Base-by-base conservation (phyloP, 2,113 vertebrate species). In the Ceuthmochares aereus region DNA sequence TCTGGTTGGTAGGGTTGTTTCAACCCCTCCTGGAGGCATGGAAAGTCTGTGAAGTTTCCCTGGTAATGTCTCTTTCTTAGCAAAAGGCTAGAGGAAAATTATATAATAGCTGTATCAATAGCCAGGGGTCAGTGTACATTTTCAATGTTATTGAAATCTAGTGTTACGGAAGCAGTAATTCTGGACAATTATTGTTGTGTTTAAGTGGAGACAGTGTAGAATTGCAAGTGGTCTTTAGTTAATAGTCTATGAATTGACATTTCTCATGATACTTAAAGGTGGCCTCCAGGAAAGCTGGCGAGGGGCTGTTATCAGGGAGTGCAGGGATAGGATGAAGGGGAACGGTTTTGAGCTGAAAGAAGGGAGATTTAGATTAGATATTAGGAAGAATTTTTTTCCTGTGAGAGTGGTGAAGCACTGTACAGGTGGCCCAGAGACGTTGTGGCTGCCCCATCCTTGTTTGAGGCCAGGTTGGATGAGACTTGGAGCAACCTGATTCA, bases 81-180 rank as follows among this genome's bases (percentile, higher is more conserved):
- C 45, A 83, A 74, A 93, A 86, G 12, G 40, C 84, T 90, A 2
- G 60, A 52, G 70, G 66, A 52, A 87, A 82, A 85, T 82, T 13
- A 2, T 20, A 5, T 59, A 82, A 89, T 60, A 37, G 66, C 63
- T 76, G 36, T 87, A 77, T 92, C 27, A 30, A 26, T 82, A 87
- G 80, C 58, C 75, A 85, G 75, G 86, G 79, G 70, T 94, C 95
- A 92, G 36, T 37, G 75, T 82, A 60, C 36, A 58, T 90, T 30
- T 68, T 58, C 62, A 72, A 67, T 37, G 66, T 83, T 54, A 72
- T 1, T 87, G 87, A 74, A 87, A 78, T 74, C 22, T 45, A 11
- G 27, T 32, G 40, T 75, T 89, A 34, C 12, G 73, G 84, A 49
- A 89, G 66, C 54, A 66, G 47, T 62, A 82, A 87, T 95, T 92